These are phyloP conservation scores for Mesorhabditis belari DNA, from an alignment of 2,888 invertebrate genomes.

Conservation along the genomic window DNA sequence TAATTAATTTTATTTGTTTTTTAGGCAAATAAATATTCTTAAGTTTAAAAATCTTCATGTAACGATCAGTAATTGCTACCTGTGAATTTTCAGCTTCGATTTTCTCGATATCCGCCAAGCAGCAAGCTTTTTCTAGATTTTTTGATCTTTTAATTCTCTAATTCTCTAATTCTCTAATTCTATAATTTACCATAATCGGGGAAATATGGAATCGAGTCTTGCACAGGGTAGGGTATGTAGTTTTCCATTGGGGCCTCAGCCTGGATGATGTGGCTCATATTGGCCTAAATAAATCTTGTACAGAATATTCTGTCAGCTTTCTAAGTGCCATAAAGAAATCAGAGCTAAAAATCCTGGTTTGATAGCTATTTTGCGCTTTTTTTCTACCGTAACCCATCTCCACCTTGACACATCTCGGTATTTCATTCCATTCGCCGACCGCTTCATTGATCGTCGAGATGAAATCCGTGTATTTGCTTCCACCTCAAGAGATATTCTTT, in stretches of 20 bases:
- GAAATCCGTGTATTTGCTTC: conserved; percentile 11
- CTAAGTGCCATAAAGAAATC: not conserved
- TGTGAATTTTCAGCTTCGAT: not conserved
- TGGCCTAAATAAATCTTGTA: conserved; percentile 16
- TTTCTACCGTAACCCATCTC: not conserved
- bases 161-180: too few relatives aligned
- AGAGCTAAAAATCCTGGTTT: not conserved
- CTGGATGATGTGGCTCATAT: conserved; percentile 17
- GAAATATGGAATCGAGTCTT: conserved; percentile 1
- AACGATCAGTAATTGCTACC: too few relatives aligned
- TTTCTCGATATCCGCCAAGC: not conserved
- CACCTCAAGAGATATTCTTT: conserved; percentile 5
- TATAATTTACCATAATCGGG: not conserved
- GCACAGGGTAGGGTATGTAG: conserved; percentile 23
- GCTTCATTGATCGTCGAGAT: conserved; percentile 11
- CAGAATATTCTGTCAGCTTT: not conserved
- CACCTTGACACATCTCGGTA: conserved; percentile 18
- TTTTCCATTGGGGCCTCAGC: conserved; percentile 2
- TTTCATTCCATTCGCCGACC: conserved; percentile 16
- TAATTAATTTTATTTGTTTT: too few relatives aligned
- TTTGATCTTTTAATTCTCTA: too few relatives aligned
- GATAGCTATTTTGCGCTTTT: not conserved
- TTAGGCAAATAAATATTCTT: too few relatives aligned
- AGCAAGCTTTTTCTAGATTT: not conserved
- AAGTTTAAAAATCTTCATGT: too few relatives aligned